Base-by-base conservation (phyloP, 2,888 invertebrate genomes). In the Adineta ricciae region DNA sequence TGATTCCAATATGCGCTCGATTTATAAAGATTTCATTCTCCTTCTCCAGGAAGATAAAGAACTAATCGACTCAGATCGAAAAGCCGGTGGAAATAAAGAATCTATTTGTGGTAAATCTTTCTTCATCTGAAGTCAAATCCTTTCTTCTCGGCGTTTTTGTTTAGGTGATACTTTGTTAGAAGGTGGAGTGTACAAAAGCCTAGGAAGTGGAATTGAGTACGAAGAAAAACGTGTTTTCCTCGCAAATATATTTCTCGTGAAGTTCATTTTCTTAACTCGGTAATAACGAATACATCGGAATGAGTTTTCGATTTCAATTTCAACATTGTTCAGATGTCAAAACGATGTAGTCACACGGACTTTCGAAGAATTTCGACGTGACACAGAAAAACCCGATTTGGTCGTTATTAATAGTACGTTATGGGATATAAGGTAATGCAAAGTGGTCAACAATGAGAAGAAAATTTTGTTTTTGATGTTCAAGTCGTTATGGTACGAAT, bases 21-120 rank as follows among this genome's bases (percentile, higher is more conserved):
- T 78, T 24, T 78, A 78, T 78, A 78, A 78, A 41, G 78, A 78
- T 78, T 78, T 78, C n/a, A 78, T 78, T 19, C 41, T n/a, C n/a
- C 41, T 38, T 41, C n/a, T 78, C 8, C 78, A 78, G 41, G 41
- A 38, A 8, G 41, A 78, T 41, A 38, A 24, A 78, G 3, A 41
- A 41, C 3, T 78, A n/a, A 41, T 2, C 11, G 78, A 78, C 41
- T 24, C 41, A 24, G 78, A 78, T 41, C 38, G 78, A 78, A 78
- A 78, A 78, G 24, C 41, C 9, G 78, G 78, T 78, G 78, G 78
- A 78, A 78, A 41, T 41, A 41, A 14, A 41, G 78, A 78, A n/a
- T 41, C 41, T 24, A 41, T 78, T 78, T 41, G 21, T 38, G 41
- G 78, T 78, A 78, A n/a, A 41, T 41, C n/a, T 78, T 64, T 64